phyloP scores from a whole-genome alignment of 2,797 vertebrate species.

The Telmatherina bonti region DNA sequence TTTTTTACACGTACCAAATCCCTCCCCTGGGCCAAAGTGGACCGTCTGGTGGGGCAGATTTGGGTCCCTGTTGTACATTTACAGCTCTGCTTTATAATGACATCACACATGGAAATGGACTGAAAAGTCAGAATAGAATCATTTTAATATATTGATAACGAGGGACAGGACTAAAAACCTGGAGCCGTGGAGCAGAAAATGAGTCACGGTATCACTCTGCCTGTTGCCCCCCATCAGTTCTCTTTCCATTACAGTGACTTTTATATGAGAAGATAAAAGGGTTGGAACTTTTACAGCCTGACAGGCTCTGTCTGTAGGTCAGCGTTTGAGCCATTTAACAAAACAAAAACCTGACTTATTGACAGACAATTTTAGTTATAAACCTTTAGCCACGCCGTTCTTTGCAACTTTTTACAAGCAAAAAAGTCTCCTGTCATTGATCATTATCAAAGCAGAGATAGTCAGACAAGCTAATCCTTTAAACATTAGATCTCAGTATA shows the following conservation, averaged over 20 bases:
- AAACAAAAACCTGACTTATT: neutral
- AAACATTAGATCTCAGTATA: slow-evolving; percentile 33
- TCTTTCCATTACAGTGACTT: neutral
- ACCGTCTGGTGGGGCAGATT: too few relatives aligned
- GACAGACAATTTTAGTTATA: neutral
- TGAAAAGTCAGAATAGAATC: slow-evolving; percentile 4
- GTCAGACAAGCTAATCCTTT: slow-evolving; percentile 20
- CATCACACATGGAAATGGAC: neutral
- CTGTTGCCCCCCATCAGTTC: neutral
- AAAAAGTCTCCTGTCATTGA: slow-evolving; percentile 19
- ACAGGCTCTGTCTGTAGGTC: neutral
- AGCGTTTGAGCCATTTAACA: neutral
- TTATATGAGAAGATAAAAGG: too few relatives aligned
- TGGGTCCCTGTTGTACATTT: too few relatives aligned
- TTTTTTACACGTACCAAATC: too few relatives aligned
- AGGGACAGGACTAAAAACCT: neutral
- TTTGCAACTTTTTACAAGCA: slow-evolving; percentile 12
- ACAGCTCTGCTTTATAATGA: neutral
- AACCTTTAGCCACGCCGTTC: neutral
- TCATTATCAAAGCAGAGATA: slow-evolving; percentile 16
- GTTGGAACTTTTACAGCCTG: neutral
- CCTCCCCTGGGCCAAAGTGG: too few relatives aligned
- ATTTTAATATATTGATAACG: slow-evolving; percentile 14
- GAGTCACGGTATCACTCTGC: slow-evolving; percentile 7
- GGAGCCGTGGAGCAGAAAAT: slow-evolving; percentile 5